Conservation (phyloP, 2,888 invertebrate genomes). For the Megalurothrips usitatus region DNA sequence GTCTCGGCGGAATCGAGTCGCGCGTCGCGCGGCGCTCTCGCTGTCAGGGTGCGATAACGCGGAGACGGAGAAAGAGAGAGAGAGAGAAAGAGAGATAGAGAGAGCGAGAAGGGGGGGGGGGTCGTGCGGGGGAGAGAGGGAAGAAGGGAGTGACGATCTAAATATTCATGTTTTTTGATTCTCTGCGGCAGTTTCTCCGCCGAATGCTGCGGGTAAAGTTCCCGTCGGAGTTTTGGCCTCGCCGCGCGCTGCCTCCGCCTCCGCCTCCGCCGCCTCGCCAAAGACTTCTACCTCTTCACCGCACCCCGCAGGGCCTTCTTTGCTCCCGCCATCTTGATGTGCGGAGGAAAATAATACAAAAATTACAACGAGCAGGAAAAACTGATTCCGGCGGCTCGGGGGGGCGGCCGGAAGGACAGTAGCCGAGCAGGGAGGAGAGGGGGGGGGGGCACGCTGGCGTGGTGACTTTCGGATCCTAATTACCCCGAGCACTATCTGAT, state of each 20-base stretch:
- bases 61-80: neutral
- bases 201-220: neutral
- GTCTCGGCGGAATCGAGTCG: slow-evolving; percentile 21
- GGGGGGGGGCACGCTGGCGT: no score
- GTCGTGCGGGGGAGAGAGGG: neutral
- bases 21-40: neutral
- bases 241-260: neutral
- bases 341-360: no score
- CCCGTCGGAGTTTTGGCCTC: no score
- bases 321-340: no score
- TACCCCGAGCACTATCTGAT: no score
- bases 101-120: neutral
- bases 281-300: no score
- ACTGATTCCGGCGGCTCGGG: no score
- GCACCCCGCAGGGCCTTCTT: no score
- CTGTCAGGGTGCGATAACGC: slow-evolving; percentile 11
- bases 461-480: no score
- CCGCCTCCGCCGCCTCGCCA: neutral
- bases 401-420: no score
- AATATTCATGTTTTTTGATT: slow-evolving; percentile 25
- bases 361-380: no score
- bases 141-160: neutral
- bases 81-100: neutral
- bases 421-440: no score
- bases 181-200: slow-evolving; percentile 9